Percentiles rank a stretch among this genome's conserved stretches.
Conservation (phyloP, 2,113 vertebrate species). For the Chiloscyllium plagiosum region DNA sequence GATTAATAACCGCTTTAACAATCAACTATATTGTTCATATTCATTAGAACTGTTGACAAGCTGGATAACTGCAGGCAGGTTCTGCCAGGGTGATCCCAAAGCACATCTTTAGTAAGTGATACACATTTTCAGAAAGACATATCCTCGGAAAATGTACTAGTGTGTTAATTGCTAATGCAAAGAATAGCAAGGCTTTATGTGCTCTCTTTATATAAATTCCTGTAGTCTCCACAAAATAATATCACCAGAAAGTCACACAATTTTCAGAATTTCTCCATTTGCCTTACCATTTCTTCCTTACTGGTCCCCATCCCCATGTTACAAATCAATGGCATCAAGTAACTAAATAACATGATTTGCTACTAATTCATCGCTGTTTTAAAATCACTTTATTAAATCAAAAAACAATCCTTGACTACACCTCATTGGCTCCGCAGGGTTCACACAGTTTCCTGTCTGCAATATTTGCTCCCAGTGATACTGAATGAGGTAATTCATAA, state of each 20-base stretch:
- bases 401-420: not conserved
- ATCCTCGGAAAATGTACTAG: not conserved
- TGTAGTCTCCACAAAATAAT: not conserved
- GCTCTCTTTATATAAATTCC: not conserved
- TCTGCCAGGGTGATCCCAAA: slow-evolving; percentile 9
- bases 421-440: not conserved
- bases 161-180: not conserved
- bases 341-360: not conserved
- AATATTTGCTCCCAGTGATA: not conserved
- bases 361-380: slow-evolving; percentile 14
- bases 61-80: not conserved
- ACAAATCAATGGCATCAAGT: not conserved
- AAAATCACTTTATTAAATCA: slow-evolving; percentile 2
- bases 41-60: slow-evolving; percentile 23
- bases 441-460: not conserved
- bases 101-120: slow-evolving; percentile 12
- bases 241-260: not conserved
- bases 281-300: not conserved
- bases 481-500: slow-evolving; percentile 27
- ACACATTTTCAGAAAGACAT: not conserved
- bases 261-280: not conserved
- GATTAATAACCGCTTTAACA: slow-evolving; percentile 19
- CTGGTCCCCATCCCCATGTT: not conserved
- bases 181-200: not conserved
- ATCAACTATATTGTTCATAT: not conserved